Conservation (phyloP, 2,888 invertebrate species). For the Cantharis nigra region DNA sequence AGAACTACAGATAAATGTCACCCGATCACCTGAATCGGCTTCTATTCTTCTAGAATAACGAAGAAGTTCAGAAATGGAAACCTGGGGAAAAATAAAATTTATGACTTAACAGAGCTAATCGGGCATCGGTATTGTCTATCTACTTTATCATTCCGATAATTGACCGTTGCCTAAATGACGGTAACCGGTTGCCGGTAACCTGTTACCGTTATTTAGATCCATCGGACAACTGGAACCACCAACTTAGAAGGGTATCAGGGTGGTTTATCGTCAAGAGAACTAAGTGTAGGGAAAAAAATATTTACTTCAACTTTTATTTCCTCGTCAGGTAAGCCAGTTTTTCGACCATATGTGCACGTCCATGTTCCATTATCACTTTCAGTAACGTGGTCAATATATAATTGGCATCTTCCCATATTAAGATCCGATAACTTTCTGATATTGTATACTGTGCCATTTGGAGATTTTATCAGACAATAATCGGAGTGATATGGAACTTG, state of each 20-base stretch:
- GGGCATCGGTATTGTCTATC: too few species aligned
- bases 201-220: too few species aligned
- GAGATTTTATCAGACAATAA: conserved; percentile 23
- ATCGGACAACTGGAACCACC: too few species aligned
- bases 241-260: too few species aligned
- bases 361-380: conserved; percentile 29
- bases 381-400: not conserved
- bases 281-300: too few species aligned
- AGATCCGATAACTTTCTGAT: conserved; percentile 6
- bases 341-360: conserved; percentile 25
- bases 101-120: not conserved
- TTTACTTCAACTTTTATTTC: conserved; percentile 22
- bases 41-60: conserved; percentile 5
- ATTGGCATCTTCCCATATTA: conserved; percentile 21
- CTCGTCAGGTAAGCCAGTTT: conserved; percentile 21
- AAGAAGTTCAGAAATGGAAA: not conserved
- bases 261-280: too few species aligned
- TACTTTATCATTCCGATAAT: too few species aligned
- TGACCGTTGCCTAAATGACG: too few species aligned
- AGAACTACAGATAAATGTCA: conserved; percentile 14
- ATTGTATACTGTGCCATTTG: conserved; percentile 19
- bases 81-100: not conserved
- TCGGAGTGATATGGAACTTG: conserved; percentile 24
- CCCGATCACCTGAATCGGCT: conserved; percentile 1
- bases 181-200: too few species aligned